Conservation (phyloP, 2,797 vertebrate genomes). For the Enteromius anoplus region DNA sequence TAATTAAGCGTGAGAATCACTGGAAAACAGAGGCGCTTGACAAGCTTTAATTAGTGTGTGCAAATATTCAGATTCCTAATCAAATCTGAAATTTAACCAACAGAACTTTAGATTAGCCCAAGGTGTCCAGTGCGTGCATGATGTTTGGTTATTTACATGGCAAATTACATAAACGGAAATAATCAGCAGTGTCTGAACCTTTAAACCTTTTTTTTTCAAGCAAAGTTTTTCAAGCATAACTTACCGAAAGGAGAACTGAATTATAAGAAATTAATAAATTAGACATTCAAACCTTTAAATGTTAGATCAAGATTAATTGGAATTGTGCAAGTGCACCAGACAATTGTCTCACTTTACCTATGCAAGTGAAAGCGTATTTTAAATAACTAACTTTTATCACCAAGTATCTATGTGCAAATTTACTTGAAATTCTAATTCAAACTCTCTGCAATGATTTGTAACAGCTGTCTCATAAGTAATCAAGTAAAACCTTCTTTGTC, state of each 20-base stretch:
- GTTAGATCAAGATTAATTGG: background rate
- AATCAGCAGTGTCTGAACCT: background rate
- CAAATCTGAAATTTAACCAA: conserved; percentile 47
- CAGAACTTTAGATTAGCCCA: conserved; percentile 49
- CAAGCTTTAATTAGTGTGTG: conserved; percentile 55
- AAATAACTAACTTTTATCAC: background rate
- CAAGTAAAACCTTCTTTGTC: background rate
- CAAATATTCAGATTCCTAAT: conserved; percentile 58
- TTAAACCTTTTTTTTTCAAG: conserved; percentile 8
- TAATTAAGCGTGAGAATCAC: conserved; percentile 36
- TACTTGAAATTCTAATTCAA: background rate
- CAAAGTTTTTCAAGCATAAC: background rate
- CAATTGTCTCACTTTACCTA: background rate
- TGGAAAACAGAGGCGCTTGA: conserved; percentile 48
- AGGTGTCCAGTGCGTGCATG: conserved; percentile 26
- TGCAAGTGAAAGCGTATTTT: background rate
- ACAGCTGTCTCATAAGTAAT: background rate
- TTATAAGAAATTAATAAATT: background rate
- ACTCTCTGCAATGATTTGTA: background rate
- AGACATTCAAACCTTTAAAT: background rate
- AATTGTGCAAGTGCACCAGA: background rate
- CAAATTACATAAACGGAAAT: conserved; percentile 45
- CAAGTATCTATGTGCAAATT: background rate
- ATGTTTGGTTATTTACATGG: conserved; percentile 52
- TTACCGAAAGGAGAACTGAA: background rate